Base-by-base conservation (phyloP, 2,113 vertebrate genomes). In the Danionella cerebrum region DNA sequence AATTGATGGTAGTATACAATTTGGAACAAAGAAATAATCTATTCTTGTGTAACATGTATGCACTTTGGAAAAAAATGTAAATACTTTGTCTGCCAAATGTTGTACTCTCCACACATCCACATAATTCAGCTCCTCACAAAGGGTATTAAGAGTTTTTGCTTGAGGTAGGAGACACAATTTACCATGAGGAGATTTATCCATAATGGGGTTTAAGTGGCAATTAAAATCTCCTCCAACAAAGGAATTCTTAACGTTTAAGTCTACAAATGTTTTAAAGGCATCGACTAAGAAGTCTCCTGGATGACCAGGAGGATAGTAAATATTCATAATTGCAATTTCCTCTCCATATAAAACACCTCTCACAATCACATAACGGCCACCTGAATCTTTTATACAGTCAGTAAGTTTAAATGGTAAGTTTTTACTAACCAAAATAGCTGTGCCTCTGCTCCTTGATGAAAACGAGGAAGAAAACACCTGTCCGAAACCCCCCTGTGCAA, bases 391-490 rank as follows among this genome's bases (percentile, higher is more conserved):
- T 13, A 55, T n/a, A 47, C 29, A 65, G n/a, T 45, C 65, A 21
- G 33, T 6, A n/a, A 71, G 8, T 33, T 64, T 64, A 11, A 71
- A 44, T 22, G 38, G 69, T 22, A 71, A 52, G 14, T 41, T 47
- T 10, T 9, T 13, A 45, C 42, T 53, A 13, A 44, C 55, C 36
- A 64, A 27, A 36, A 57, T 48, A 36, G 42, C 41, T 21, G 50
- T 52, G n/a, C 41, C 51, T 33, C 62, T 65, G 18, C 59, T 70
- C 44, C 25, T 70, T 27, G 25, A 21, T 50, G 58, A 53, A 31
- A 70, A 62, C 16, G 58, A 54, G 22, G 68, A 70, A 64, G 55
- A 70, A 27, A 24, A 53, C 4, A 66, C 16, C 21, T 65, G 22
- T 13, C 41, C 65, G 38, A 45, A 68, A 21, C 16, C 14, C 33